Conservation (phyloP, 2,888 invertebrate genomes). For the Julus scandinavius region DNA sequence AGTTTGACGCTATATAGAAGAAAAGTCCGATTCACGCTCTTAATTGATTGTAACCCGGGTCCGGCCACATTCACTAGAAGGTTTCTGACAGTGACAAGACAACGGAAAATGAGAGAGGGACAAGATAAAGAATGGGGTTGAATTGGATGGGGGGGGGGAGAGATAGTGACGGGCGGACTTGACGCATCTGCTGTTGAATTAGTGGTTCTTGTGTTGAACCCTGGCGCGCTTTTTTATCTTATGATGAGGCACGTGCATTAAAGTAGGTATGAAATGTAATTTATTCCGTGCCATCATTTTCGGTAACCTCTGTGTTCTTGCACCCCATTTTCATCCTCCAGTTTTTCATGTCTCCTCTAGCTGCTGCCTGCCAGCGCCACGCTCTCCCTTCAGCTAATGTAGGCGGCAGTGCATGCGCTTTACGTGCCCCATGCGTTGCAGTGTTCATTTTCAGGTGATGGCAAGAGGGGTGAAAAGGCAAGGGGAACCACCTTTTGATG, state of each 20-base stretch:
- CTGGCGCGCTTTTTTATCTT: constrained; percentile 35
- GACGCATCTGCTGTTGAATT: constrained; percentile 38
- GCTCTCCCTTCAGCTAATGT: constrained; percentile 19
- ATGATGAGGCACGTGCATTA: constrained; percentile 35
- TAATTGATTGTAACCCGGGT: constrained; percentile 38
- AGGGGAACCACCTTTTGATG: constrained; percentile 42
- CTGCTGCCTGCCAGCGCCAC: constrained; percentile 3
- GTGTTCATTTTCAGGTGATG: constrained; percentile 42
- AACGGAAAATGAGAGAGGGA: constrained; percentile 5
- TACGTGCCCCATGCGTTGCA: constrained; percentile 32
- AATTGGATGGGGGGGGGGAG: too few relatives aligned
- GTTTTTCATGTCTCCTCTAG: constrained; percentile 26
- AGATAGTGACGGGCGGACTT: constrained; percentile 7
- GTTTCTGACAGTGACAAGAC: constrained; percentile 27
- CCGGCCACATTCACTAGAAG: background rate
- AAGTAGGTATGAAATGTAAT: constrained; percentile 42
- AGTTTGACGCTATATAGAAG: background rate
- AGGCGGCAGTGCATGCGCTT: background rate
- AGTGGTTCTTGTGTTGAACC: constrained; percentile 42
- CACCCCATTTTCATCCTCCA: constrained; percentile 33
- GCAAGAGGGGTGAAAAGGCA: constrained; percentile 31
- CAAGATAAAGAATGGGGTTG: constrained; percentile 27
- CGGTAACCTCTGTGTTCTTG: constrained; percentile 39
- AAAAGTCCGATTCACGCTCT: constrained; percentile 20
- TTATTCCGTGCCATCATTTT: constrained; percentile 39